Evolutionary conservation across 2,888 invertebrate species (phyloP).

Genomic region (Gerris lacustris): DNA sequence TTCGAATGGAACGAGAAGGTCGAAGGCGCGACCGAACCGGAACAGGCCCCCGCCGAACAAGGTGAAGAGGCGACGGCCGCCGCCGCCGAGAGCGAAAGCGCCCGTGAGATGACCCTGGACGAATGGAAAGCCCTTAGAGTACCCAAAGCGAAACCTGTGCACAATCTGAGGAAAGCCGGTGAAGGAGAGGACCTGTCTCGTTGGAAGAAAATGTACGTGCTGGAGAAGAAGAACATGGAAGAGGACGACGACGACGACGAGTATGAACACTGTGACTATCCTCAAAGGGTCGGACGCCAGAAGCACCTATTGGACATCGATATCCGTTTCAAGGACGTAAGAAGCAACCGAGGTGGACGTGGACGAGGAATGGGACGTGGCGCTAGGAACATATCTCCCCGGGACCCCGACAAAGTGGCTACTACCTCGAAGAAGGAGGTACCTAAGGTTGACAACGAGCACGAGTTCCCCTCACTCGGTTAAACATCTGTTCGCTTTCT

Average conservation of each 20-base stretch:
- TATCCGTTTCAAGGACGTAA: conserved; percentile 26
- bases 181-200: conserved; percentile 83
- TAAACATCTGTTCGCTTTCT: neutral
- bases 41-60: conserved; percentile 27
- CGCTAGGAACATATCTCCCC: conserved; percentile 12
- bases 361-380: conserved; percentile 20
- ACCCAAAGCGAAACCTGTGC: conserved; percentile 67
- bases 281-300: conserved; percentile 23
- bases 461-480: conserved; percentile 82
- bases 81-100: conserved; percentile 33
- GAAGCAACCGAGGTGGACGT: conserved; percentile 21
- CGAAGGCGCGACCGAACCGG: neutral
- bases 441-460: conserved; percentile 88
- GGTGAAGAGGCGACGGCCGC: conserved; percentile 30
- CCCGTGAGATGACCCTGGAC: conserved; percentile 73
- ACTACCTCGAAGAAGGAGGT: conserved; percentile 41
- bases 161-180: conserved; percentile 82
- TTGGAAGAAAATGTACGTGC: conserved; percentile 81
- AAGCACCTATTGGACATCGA: conserved; percentile 28
- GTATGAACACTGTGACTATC: conserved; percentile 21
- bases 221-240: conserved; percentile 54
- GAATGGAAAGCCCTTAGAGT: conserved; percentile 85
- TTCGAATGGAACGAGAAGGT: neutral
- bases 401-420: neutral
- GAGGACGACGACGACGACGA: conserved; percentile 38